A percentile compares a stretch with the other conserved stretches of the same genome.
These are phyloP conservation scores for Gobio occitaniae DNA, from an alignment of 2,797 vertebrate genomes.

Conservation along the genomic window DNA sequence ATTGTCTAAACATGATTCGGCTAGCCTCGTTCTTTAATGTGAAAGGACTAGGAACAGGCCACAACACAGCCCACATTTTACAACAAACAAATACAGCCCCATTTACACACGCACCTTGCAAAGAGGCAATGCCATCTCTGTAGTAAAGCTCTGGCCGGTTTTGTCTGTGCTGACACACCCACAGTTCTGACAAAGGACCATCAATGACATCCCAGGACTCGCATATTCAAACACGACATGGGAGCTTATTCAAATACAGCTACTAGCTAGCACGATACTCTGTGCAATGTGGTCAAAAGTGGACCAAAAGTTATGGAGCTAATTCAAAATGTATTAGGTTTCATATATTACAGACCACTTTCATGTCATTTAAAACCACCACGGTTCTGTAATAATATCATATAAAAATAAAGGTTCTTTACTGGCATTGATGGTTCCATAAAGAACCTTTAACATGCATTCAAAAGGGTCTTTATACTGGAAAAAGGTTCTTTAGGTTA, in stretches of 20 bases:
- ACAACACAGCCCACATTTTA: conserved; percentile 23
- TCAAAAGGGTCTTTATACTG: too few species aligned
- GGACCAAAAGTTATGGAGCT: not conserved
- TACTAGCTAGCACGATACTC: conserved; percentile 1
- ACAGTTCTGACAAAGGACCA: conserved; percentile 54
- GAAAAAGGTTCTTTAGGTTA: too few species aligned
- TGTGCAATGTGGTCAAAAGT: conserved; percentile 7
- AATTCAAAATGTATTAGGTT: not conserved
- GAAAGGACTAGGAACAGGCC: conserved; percentile 20
- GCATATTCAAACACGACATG: conserved; percentile 48
- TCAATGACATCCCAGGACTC: conserved; percentile 39
- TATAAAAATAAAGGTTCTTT: not conserved
- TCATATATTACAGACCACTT: not conserved
- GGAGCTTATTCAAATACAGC: conserved; percentile 37
- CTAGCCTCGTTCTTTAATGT: conserved; percentile 8
- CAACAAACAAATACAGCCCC: conserved; percentile 40
- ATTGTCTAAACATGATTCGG: conserved; percentile 2
- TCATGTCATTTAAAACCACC: not conserved
- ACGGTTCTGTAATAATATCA: not conserved
- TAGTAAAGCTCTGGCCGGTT: conserved; percentile 53
- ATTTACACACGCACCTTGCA: not conserved
- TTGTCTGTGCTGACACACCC: conserved; percentile 53
- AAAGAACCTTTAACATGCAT: too few species aligned
- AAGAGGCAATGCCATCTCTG: conserved; percentile 31
- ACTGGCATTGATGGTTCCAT: too few species aligned